Percentiles rank a stretch among this genome's conserved stretches.
phyloP scores from a whole-genome alignment of 2,888 invertebrate genomes.

The Erebia aethiops region DNA sequence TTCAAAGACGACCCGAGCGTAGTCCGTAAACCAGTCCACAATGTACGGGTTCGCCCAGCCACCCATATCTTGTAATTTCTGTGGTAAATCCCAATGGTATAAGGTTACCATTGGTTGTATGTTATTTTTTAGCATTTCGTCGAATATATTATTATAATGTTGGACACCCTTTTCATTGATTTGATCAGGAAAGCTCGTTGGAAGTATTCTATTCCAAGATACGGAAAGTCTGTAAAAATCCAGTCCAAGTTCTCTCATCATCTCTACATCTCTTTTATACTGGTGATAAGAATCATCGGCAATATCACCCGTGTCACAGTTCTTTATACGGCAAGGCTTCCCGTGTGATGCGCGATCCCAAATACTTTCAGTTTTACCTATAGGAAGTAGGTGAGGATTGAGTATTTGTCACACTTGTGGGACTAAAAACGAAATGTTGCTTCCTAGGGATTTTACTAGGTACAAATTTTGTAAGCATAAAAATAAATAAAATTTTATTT shows the following conservation, averaged over 20 bases:
- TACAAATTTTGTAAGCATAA: not conserved
- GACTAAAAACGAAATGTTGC: not conserved
- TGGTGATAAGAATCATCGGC: slow-evolving; percentile 81
- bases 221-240: slow-evolving; percentile 77
- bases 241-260: slow-evolving; percentile 59
- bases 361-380: slow-evolving; percentile 78
- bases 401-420: not conserved
- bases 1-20: slow-evolving; percentile 57
- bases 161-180: slow-evolving; percentile 68
- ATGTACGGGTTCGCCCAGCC: slow-evolving; percentile 67
- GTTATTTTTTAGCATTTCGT: slow-evolving; percentile 73
- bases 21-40: slow-evolving; percentile 63
- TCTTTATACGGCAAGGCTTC: slow-evolving; percentile 66
- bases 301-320: slow-evolving; percentile 79
- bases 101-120: slow-evolving; percentile 82
- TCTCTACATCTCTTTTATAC: slow-evolving; percentile 73
- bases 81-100: slow-evolving; percentile 73
- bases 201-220: slow-evolving; percentile 84
- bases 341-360: slow-evolving; percentile 82
- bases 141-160: slow-evolving; percentile 61
- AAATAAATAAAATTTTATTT: not conserved
- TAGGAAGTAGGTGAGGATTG: slow-evolving; percentile 24
- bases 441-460: not conserved
- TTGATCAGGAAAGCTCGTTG: slow-evolving; percentile 70
- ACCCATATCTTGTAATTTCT: slow-evolving; percentile 70